These are phyloP conservation scores for Phthorimaea operculella DNA, from an alignment of 1,140 invertebrate species.

Conservation along the genomic window DNA sequence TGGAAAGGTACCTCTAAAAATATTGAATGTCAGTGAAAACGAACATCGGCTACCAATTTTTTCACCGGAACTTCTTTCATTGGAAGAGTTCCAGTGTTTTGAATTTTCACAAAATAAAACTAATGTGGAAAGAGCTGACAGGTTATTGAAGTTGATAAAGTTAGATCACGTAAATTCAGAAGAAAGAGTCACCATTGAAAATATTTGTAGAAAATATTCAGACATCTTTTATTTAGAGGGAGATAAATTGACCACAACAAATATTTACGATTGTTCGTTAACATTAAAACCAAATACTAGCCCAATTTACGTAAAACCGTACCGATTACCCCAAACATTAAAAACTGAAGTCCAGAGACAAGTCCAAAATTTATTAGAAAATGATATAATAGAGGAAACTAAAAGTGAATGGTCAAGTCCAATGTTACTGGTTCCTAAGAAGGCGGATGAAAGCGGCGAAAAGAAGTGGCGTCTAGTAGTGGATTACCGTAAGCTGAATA, in stretches of 20 bases:
- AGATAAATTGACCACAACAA: conserved; percentile 16
- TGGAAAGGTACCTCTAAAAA: neutral
- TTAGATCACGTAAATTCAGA: conserved; percentile 17
- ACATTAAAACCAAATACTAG: conserved; percentile 13
- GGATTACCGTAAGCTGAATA: conserved; percentile 14
- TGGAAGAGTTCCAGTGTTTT: too few species aligned
- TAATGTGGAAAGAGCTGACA: neutral
- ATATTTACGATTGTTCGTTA: conserved; percentile 17
- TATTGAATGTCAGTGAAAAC: neutral
- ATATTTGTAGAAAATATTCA: conserved; percentile 23
- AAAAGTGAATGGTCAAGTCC: conserved; percentile 24
- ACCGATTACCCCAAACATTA: conserved; percentile 17
- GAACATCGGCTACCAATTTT: neutral
- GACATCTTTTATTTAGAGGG: conserved; percentile 21
- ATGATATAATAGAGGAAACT: conserved; percentile 24
- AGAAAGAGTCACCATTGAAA: conserved; percentile 16
- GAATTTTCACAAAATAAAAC: neutral
- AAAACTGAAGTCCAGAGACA: conserved; percentile 13
- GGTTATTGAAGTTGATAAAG: conserved; percentile 9
- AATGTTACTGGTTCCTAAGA: conserved; percentile 27
- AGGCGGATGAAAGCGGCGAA: conserved; percentile 16
- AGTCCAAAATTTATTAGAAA: conserved; percentile 18
- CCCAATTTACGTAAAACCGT: conserved; percentile 23
- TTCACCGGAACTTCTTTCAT: too few species aligned
- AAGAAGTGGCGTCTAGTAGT: conserved; percentile 21